These are phyloP conservation scores for Phaenicophaeus curvirostris DNA, from an alignment of 2,797 vertebrate genomes.

Conservation along the genomic window DNA sequence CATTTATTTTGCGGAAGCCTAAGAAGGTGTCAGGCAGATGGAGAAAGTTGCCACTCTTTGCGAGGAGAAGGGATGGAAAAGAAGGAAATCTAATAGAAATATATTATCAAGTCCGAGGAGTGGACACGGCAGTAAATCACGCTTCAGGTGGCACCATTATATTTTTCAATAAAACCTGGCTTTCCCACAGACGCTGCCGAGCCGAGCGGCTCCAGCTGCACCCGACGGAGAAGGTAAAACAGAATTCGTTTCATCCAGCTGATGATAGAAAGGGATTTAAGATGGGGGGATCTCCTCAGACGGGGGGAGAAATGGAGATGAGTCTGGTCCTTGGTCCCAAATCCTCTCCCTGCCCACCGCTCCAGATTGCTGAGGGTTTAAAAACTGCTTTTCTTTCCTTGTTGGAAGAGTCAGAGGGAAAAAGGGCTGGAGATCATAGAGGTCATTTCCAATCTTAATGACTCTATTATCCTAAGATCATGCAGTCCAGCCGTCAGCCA, in stretches of 20 bases:
- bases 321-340: not conserved
- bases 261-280: not conserved
- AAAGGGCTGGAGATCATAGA: too few species aligned
- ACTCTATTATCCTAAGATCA: too few species aligned
- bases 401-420: too few species aligned
- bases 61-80: not conserved
- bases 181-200: not conserved
- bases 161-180: conserved; percentile 10
- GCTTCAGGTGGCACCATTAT: conserved; percentile 40
- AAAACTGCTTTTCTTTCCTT: too few species aligned
- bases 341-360: not conserved
- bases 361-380: not conserved
- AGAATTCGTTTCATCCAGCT: not conserved
- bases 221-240: not conserved
- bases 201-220: not conserved
- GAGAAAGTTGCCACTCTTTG: conserved; percentile 22
- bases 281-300: not conserved
- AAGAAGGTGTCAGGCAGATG: conserved; percentile 26
- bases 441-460: too few species aligned
- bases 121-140: conserved; percentile 59
- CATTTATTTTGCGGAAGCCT: conserved; percentile 50
- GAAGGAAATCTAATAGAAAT: conserved; percentile 55
- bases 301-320: not conserved
- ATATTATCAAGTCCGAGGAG: conserved; percentile 46
- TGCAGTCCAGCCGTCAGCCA: too few species aligned